phyloP scores from a whole-genome alignment of 1,140 invertebrate genomes.

The Drosophila novamexicana region DNA sequence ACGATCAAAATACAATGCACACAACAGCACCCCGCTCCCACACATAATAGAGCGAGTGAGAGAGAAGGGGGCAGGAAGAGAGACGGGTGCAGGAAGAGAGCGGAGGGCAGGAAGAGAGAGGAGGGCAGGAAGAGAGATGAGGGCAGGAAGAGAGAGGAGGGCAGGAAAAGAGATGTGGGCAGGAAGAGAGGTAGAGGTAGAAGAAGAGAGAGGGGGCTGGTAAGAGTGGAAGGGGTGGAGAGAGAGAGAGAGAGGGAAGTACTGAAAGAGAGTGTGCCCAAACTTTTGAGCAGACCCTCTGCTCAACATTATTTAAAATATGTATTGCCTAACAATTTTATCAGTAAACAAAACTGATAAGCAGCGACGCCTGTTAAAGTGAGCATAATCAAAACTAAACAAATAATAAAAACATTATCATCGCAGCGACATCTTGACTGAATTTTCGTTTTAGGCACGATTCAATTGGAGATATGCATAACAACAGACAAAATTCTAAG shows the following conservation, averaged over 20 bases:
- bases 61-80: too few species aligned
- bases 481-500: not conserved
- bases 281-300: not conserved
- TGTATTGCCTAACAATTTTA: slow-evolving; percentile 39
- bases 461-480: slow-evolving; percentile 2
- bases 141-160: too few species aligned
- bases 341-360: slow-evolving; percentile 37
- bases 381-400: slow-evolving; percentile 37
- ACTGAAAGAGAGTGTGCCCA: not conserved
- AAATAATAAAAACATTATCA: slow-evolving; percentile 26
- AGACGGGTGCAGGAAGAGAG: not conserved
- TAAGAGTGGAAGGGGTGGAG: too few species aligned
- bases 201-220: too few species aligned
- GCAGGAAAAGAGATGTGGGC: too few species aligned
- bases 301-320: slow-evolving; percentile 24
- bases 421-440: not conserved
- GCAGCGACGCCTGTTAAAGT: not conserved
- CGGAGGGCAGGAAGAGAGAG: not conserved
- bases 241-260: not conserved
- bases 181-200: too few species aligned
- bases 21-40: slow-evolving; percentile 28
- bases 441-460: slow-evolving; percentile 23
- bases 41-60: slow-evolving; percentile 9
- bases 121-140: too few species aligned
- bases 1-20: slow-evolving; percentile 64